Evolutionary conservation across 1,140 invertebrate genomes (phyloP).

Genomic region (Cylas formicarius): DNA sequence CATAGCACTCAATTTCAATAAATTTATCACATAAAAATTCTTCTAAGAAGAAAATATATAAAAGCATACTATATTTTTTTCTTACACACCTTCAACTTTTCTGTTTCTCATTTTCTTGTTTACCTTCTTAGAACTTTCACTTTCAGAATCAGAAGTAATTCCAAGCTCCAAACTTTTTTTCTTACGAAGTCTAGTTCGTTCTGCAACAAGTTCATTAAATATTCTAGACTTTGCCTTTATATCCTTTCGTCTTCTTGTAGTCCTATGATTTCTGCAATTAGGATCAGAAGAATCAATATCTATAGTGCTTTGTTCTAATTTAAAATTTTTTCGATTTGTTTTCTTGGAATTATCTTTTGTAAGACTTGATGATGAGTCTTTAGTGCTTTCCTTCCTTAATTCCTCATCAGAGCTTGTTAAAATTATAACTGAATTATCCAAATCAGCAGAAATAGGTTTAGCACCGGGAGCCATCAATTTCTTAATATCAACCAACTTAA

Average conservation of each 20-base stretch:
- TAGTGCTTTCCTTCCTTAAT: slow-evolving; percentile 14
- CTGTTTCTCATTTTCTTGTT: not conserved
- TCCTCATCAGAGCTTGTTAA: slow-evolving; percentile 31
- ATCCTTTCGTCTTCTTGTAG: slow-evolving; percentile 4
- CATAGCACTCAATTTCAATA: not conserved
- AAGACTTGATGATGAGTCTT: slow-evolving; percentile 14
- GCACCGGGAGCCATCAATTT: slow-evolving; percentile 28
- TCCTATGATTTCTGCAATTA: not conserved
- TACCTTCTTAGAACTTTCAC: not conserved
- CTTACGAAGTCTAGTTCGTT: too few species aligned
- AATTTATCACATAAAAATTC: not conserved
- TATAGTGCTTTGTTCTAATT: slow-evolving; percentile 7
- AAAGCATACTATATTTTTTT: not conserved
- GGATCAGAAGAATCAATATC: not conserved
- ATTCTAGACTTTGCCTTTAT: slow-evolving; percentile 8
- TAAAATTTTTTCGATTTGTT: slow-evolving; percentile 13
- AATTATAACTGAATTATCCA: slow-evolving; percentile 28
- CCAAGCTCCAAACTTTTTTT: not conserved
- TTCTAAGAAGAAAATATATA: not conserved
- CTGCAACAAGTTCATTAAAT: too few species aligned
- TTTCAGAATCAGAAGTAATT: not conserved
- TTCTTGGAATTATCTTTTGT: slow-evolving; percentile 12
- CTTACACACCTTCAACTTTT: not conserved
- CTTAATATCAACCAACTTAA: slow-evolving; percentile 34
- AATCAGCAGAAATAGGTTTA: slow-evolving; percentile 14